These are phyloP conservation scores for Leptinotarsa lineolata DNA, from an alignment of 1,140 invertebrate genomes.

Conservation along the genomic window DNA sequence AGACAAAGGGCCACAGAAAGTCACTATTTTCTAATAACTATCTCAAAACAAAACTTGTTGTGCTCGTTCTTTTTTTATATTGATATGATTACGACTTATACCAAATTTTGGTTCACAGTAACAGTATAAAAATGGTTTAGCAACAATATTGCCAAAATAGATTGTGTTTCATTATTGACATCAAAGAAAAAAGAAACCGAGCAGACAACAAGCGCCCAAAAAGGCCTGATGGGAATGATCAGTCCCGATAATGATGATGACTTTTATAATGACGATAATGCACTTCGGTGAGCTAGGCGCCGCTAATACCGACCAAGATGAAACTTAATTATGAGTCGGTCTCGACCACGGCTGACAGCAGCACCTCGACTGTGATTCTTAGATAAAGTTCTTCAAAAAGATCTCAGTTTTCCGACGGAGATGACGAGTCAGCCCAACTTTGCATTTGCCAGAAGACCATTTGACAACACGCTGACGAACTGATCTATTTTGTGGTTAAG, in stretches of 20 bases:
- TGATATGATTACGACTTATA: too few relatives aligned
- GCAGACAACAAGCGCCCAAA: not conserved
- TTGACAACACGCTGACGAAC: too few relatives aligned
- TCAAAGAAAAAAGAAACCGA: constrained; percentile 1
- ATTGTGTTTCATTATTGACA: not conserved
- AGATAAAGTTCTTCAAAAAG: constrained; percentile 37
- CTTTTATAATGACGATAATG: constrained; percentile 53
- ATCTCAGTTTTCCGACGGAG: not conserved
- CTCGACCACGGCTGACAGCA: constrained; percentile 39
- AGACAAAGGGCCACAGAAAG: too few relatives aligned
- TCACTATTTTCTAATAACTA: too few relatives aligned
- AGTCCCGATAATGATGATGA: constrained; percentile 52
- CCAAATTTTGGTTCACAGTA: too few relatives aligned
- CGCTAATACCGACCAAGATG: constrained; percentile 48
- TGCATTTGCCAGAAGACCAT: not conserved
- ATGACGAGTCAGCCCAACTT: not conserved
- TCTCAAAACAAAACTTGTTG: too few relatives aligned
- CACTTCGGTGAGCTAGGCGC: constrained; percentile 49
- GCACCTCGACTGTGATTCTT: constrained; percentile 39
- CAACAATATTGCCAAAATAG: not conserved
- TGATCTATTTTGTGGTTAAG: too few relatives aligned
- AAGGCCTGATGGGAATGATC: constrained; percentile 42
- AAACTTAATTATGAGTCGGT: constrained; percentile 48
- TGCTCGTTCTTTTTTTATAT: too few relatives aligned
- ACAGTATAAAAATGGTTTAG: not conserved